Percentiles rank a stretch among this genome's conserved stretches.
Conservation (phyloP, 2,888 invertebrate species). For the Lochmaea capreae region DNA sequence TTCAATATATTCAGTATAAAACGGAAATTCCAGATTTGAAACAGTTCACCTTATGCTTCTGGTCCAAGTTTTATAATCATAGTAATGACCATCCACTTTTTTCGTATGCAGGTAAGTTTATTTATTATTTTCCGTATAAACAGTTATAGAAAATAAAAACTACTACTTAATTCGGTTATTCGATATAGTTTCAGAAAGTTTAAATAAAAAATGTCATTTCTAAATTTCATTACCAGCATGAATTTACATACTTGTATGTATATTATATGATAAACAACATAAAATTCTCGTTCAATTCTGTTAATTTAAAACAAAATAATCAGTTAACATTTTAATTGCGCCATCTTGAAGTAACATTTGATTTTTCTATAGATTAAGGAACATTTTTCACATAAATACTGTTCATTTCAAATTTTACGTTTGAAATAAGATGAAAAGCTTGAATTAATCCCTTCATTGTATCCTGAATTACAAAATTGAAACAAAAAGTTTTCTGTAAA, state of each 20-base stretch:
- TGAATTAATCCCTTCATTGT: too few species aligned
- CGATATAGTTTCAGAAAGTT: background rate
- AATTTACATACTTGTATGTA: too few species aligned
- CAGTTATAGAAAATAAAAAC: background rate
- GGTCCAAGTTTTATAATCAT: conserved; percentile 86
- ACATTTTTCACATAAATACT: too few species aligned
- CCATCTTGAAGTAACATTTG: background rate
- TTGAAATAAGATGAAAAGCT: too few species aligned
- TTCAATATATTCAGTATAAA: conserved; percentile 81
- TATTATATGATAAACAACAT: background rate
- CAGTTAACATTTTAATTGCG: background rate
- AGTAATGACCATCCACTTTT: conserved; percentile 85
- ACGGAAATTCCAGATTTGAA: conserved; percentile 79
- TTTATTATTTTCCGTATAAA: background rate
- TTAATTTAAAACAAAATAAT: background rate
- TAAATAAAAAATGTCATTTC: background rate
- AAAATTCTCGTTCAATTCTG: background rate
- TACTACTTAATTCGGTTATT: background rate
- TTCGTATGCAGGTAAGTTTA: conserved; percentile 81
- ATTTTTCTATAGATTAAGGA: background rate
- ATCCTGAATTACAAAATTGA: too few species aligned
- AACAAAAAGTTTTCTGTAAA: too few species aligned
- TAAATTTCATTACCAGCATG: background rate
- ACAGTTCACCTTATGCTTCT: conserved; percentile 86
- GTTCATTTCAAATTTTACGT: too few species aligned